Evolutionary conservation across 2,888 invertebrate genomes (phyloP).

Genomic region (Deilephila porcellus): DNA sequence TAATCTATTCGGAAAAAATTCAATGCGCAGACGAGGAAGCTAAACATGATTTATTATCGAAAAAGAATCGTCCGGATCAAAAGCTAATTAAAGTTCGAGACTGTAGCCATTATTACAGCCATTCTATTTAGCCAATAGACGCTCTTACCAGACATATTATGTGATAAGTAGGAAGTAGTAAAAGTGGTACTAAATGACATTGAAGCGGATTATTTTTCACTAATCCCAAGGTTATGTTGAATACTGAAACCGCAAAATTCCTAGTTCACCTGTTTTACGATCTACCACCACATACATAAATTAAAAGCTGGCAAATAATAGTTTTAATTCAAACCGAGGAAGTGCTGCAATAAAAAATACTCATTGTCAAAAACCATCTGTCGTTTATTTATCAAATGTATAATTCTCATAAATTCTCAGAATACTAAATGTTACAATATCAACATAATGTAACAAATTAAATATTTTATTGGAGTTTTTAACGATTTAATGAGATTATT

Average conservation of each 20-base stretch:
- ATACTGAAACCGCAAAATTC: neutral
- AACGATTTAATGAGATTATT: conserved; percentile 11
- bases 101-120: no score
- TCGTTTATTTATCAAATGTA: neutral
- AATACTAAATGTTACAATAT: neutral
- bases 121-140: no score
- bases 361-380: conserved; percentile 19
- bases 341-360: neutral
- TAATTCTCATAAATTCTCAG: neutral
- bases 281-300: neutral
- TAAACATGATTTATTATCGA: no score
- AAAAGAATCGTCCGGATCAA: no score
- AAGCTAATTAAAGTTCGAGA: no score
- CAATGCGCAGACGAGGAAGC: no score
- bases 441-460: neutral
- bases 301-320: neutral
- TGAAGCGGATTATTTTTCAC: neutral
- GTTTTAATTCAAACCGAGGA: neutral
- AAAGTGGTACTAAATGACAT: neutral
- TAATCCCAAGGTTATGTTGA: neutral
- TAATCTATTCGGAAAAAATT: no score
- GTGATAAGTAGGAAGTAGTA: no score
- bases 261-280: conserved; percentile 16
- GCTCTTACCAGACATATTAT: no score
- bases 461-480: conserved; percentile 14